These are phyloP conservation scores for Diplolepis rosae DNA, from an alignment of 2,888 invertebrate genomes.

Conservation along the genomic window DNA sequence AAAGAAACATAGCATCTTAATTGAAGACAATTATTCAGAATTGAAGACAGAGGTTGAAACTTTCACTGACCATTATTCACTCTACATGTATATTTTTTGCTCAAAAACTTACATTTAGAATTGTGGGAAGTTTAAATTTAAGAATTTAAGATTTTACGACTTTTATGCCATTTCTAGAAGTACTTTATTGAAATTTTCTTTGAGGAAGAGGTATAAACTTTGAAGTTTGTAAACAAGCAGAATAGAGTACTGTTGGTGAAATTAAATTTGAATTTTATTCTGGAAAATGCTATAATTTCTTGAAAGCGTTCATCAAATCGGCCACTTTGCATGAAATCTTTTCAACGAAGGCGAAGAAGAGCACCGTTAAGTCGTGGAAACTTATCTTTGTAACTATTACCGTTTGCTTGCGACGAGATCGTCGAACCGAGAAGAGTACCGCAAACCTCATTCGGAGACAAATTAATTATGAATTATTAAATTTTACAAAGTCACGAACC, in stretches of 20 bases:
- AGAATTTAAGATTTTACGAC: no score
- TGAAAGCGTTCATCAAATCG: not conserved
- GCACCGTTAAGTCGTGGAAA: constrained; percentile 33
- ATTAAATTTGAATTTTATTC: not conserved
- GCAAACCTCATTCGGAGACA: constrained; percentile 7
- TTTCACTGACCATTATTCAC: no score
- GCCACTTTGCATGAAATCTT: not conserved
- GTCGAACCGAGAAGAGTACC: constrained; percentile 6
- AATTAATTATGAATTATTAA: constrained; percentile 4
- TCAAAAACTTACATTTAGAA: no score
- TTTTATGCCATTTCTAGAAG: no score
- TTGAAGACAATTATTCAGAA: constrained; percentile 9
- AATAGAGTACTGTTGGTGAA: not conserved
- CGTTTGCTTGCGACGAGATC: constrained; percentile 25
- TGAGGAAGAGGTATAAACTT: no score
- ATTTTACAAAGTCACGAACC: not conserved
- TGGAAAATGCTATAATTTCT: not conserved
- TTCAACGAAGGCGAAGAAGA: not conserved
- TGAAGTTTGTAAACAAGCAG: no score
- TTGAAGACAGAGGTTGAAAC: not conserved
- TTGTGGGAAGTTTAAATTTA: no score
- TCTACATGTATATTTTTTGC: not conserved
- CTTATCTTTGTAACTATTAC: constrained; percentile 16
- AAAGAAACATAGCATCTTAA: constrained; percentile 18
- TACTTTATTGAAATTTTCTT: no score